phyloP scores from a whole-genome alignment of 2,888 invertebrate genomes.

The Dasysyrphus tricinctus region DNA sequence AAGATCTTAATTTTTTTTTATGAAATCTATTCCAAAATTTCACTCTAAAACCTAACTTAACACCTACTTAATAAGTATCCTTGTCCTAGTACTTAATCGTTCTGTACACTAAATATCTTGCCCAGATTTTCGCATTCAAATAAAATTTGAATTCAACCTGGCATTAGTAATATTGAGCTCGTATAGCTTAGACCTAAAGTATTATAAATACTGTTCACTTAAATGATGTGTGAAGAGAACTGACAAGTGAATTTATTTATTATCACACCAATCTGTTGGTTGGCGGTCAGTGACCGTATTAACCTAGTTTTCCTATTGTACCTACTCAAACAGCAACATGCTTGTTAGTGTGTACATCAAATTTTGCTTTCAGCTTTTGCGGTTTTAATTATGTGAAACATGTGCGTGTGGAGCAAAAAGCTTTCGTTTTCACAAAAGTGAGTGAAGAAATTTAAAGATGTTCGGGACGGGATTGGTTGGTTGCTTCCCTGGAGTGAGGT shows the following conservation, averaged over 20 bases:
- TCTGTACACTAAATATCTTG: not conserved
- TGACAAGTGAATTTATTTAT: conserved; percentile 60
- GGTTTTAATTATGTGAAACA: not conserved
- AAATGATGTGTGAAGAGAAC: conserved; percentile 28
- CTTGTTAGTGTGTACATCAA: conserved; percentile 1
- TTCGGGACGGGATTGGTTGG: not conserved
- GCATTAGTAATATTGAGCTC: too few species aligned
- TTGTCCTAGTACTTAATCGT: not conserved
- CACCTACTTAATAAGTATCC: too few species aligned
- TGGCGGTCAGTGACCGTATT: conserved; percentile 81
- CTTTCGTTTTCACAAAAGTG: conserved; percentile 61
- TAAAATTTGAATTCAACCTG: not conserved
- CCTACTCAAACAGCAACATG: conserved; percentile 5
- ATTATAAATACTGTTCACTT: not conserved
- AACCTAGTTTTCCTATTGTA: conserved; percentile 78
- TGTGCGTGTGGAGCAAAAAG: conserved; percentile 49
- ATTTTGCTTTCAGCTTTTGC: conserved; percentile 43
- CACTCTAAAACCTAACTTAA: too few species aligned
- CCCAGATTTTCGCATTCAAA: not conserved
- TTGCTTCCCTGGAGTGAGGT: conserved; percentile 3
- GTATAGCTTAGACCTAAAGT: too few species aligned
- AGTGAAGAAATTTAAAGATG: conserved; percentile 31
- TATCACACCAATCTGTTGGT: conserved; percentile 53
- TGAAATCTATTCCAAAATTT: too few species aligned
- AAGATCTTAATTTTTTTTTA: too few species aligned